phyloP scores from a whole-genome alignment of 2,888 invertebrate species.

The Sialis lutaria region DNA sequence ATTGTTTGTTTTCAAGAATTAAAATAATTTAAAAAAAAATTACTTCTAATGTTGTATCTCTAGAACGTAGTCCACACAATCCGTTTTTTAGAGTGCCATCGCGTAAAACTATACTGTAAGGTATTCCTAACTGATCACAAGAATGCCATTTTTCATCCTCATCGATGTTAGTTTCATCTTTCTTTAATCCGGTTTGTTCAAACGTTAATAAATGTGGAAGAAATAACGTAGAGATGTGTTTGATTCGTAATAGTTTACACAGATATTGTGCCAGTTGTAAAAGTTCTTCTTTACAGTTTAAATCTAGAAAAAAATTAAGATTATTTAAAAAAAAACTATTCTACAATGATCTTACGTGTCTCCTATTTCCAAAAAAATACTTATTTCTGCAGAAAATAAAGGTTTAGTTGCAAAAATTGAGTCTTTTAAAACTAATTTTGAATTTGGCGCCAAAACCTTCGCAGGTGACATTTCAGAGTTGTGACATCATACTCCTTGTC shows the following conservation, averaged over 20 bases:
- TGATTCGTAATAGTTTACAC: conserved; percentile 30
- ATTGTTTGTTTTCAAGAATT: not conserved
- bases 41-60: conserved; percentile 51
- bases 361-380: no score
- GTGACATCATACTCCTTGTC: no score
- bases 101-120: conserved; percentile 53
- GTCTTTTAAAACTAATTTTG: no score
- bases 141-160: conserved; percentile 26
- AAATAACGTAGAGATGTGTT: conserved; percentile 24
- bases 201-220: conserved; percentile 16
- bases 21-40: conserved; percentile 5
- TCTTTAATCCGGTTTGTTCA: conserved; percentile 14
- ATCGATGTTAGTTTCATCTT: conserved; percentile 19
- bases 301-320: conserved; percentile 12
- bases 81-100: conserved; percentile 52
- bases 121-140: conserved; percentile 46
- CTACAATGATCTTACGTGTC: no score
- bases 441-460: no score
- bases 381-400: no score
- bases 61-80: conserved; percentile 41
- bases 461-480: no score
- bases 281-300: conserved; percentile 25
- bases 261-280: conserved; percentile 35
- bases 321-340: no score
- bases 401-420: no score